Evolutionary conservation across 2,113 vertebrate genomes (phyloP).

Genomic region (Siniperca knerii): DNA sequence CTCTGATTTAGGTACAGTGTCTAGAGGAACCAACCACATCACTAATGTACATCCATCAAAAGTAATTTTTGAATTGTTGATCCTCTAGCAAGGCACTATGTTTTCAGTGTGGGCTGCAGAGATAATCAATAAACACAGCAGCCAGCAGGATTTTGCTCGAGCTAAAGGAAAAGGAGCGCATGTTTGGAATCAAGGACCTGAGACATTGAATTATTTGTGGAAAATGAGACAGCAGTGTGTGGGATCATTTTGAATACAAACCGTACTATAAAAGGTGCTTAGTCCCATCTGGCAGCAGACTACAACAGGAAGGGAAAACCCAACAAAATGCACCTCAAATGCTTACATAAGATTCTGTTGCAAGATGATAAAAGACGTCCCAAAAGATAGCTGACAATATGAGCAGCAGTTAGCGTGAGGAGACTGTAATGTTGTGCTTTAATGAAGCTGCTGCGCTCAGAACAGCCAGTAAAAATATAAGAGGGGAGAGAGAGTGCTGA

Average conservation of each 20-base stretch:
- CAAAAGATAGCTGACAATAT: neutral
- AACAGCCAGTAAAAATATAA: neutral
- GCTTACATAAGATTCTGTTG: neutral
- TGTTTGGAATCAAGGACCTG: neutral
- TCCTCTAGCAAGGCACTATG: neutral
- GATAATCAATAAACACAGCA: neutral
- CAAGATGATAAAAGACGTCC: neutral
- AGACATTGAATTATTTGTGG: neutral
- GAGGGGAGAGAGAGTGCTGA: neutral
- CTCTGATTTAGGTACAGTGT: neutral
- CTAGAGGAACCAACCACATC: neutral
- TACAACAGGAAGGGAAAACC: neutral
- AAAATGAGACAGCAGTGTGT: neutral
- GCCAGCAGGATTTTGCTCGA: neutral
- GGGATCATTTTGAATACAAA: neutral
- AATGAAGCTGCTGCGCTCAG: neutral
- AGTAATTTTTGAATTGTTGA: neutral
- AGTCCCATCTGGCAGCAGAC: neutral
- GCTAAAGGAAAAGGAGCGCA: neutral
- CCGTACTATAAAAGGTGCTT: neutral
- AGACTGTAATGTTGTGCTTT: neutral
- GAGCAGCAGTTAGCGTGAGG: neutral
- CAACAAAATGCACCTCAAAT: neutral
- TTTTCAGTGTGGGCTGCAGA: neutral
- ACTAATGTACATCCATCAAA: neutral